Evolutionary conservation across 2,888 invertebrate genomes (phyloP), one percentile per base, ranked within the genome.

Genomic region (Cataglyphis cursor): DNA sequence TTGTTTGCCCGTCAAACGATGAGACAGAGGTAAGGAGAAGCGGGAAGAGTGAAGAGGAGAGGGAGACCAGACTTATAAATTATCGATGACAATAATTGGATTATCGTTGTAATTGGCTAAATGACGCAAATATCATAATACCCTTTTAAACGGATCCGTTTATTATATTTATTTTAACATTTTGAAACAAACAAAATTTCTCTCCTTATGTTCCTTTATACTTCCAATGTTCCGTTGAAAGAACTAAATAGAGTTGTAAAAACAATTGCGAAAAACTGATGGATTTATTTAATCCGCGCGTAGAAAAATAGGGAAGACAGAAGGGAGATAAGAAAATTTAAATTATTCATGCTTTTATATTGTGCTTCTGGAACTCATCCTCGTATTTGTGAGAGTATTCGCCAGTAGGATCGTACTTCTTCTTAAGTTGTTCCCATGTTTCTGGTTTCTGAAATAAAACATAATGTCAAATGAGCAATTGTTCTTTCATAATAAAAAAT

Each of bases 331-430:
- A 72, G 72, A 61, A 51, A n/a, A 80, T 72, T n/a, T 81, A 64
- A 81, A 81, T 57, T 84, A 80, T 81, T 82, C 83, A 90, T 12
- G 4, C 15, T 12, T 44, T 12, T 44, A 44, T 4, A 12, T 44
- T 44, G 12, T 0, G 41, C 12, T 44, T 44, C 12, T 44, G 4
- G 0, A 12, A 3, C 12, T 44, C 96, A 0, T 95, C 95, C 88
- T 96, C 96, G 94, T 97, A 97, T 93, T 96, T 96, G 93, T 95
- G 95, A 92, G 96, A 96, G 95, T 96, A 98, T 73, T 95, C 93
- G 44, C 97, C 96, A 0, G 96, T 95, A 12, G 97, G 96, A 94
- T 98, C 98, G 94, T 96, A 98, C 94, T 97, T 97, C 59, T 93
- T 95, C 86, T 96, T 95, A 54, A 98, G 94, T 86, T 96, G 95